phyloP scores from a whole-genome alignment of 2,888 invertebrate genomes.

The Nipponacmea schrenckii region DNA sequence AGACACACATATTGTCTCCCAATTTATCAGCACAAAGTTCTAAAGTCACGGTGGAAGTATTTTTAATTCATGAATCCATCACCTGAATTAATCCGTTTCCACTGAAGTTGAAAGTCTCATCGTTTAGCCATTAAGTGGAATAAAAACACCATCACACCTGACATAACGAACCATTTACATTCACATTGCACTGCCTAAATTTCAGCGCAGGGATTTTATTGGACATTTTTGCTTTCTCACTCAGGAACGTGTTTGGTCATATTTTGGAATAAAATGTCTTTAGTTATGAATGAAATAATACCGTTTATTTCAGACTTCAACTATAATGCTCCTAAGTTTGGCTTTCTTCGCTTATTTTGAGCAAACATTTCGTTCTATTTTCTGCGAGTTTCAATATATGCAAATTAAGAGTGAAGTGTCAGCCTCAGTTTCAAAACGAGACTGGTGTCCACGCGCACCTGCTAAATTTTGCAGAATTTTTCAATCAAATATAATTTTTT shows the following conservation, averaged over 20 bases:
- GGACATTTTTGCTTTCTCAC: conserved; percentile 11
- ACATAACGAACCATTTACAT: conserved; percentile 18
- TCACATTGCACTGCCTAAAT: conserved; percentile 13
- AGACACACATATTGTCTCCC: too few species aligned
- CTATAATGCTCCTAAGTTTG: too few species aligned
- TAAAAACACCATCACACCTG: conserved; percentile 17
- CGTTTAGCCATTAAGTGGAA: not conserved
- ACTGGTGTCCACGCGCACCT: conserved; percentile 12
- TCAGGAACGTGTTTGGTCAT: conserved; percentile 9
- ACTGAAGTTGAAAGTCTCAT: too few species aligned
- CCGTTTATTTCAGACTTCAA: too few species aligned
- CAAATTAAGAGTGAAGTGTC: conserved; percentile 44
- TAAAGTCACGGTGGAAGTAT: too few species aligned
- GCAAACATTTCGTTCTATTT: conserved; percentile 16
- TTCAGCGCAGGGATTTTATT: conserved; percentile 22
- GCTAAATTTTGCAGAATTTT: not conserved
- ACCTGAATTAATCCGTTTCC: too few species aligned
- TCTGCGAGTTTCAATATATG: conserved; percentile 37
- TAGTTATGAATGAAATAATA: too few species aligned
- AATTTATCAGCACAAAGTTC: too few species aligned
- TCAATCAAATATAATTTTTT: too few species aligned
- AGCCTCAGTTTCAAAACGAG: conserved; percentile 20
- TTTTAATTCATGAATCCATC: too few species aligned
- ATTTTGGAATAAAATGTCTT: not conserved
- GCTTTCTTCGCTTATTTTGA: too few species aligned